Percentiles rank a stretch among this genome's conserved stretches.
Conservation (phyloP, 2,888 invertebrate species). For the Drymonia ruficornis region DNA sequence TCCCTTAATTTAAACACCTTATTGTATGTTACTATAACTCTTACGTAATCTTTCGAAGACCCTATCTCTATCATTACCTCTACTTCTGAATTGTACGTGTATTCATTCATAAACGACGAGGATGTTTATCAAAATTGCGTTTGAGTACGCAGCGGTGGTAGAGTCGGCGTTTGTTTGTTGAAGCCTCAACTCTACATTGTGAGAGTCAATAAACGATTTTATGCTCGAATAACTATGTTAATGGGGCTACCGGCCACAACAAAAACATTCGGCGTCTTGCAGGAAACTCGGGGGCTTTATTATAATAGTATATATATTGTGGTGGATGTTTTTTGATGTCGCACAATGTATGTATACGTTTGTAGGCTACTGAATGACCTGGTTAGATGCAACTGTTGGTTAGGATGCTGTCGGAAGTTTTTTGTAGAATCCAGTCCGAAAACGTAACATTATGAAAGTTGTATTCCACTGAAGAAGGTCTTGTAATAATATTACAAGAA, state of each 20-base stretch:
- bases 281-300: slow-evolving; percentile 36
- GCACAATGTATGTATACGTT: slow-evolving; percentile 6
- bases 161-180: slow-evolving; percentile 38
- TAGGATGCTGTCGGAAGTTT: not conserved
- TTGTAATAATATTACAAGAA: too few relatives aligned
- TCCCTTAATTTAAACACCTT: not conserved
- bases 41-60: not conserved
- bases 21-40: not conserved
- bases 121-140: not conserved
- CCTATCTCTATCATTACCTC: not conserved
- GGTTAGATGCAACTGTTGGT: not conserved
- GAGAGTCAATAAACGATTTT: slow-evolving; percentile 69
- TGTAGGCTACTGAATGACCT: not conserved
- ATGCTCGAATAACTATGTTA: slow-evolving; percentile 75
- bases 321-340: slow-evolving; percentile 13
- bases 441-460: not conserved
- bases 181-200: slow-evolving; percentile 47
- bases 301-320: slow-evolving; percentile 14
- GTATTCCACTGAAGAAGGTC: too few relatives aligned
- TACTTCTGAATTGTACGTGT: not conserved
- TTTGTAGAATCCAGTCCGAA: not conserved
- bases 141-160: not conserved
- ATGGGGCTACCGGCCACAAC: slow-evolving; percentile 57
- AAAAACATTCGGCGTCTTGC: slow-evolving; percentile 58
- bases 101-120: not conserved